Percentiles rank a stretch among this genome's conserved stretches.
These are phyloP conservation scores for Mythimna albipuncta DNA, from an alignment of 2,888 invertebrate genomes.

Conservation along the genomic window DNA sequence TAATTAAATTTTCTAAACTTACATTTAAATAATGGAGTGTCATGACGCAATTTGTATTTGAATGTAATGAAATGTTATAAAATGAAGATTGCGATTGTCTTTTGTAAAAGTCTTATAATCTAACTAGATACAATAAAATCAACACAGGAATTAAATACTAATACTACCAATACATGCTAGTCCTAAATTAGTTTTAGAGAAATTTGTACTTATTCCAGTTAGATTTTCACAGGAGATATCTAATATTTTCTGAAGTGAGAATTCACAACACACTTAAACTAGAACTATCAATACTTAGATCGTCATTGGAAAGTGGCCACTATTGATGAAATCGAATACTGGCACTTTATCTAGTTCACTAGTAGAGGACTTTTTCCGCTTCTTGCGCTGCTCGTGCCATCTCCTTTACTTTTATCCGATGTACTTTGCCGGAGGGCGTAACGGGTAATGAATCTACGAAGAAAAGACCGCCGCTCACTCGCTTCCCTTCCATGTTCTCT, in stretches of 20 bases:
- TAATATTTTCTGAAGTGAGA: conserved; percentile 16
- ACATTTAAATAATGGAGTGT: conserved; percentile 19
- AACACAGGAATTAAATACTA: conserved; percentile 15
- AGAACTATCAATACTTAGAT: conserved; percentile 36
- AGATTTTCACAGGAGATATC: conserved; percentile 4
- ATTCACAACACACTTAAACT: conserved; percentile 25
- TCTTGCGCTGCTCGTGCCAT: conserved; percentile 65
- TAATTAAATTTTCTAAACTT: conserved; percentile 22
- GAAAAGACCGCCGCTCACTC: conserved; percentile 71
- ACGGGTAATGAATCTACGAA: conserved; percentile 71
- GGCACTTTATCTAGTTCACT: conserved; percentile 27
- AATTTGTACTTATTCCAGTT: conserved; percentile 16
- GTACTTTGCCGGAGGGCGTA: conserved; percentile 74
- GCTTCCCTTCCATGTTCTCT: conserved; percentile 70
- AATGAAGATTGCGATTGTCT: not conserved
- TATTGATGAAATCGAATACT: conserved; percentile 28
- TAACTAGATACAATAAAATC: conserved; percentile 18
- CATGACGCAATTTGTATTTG: conserved; percentile 21
- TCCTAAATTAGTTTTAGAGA: conserved; percentile 2
- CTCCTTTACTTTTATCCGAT: conserved; percentile 69
- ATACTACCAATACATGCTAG: not conserved
- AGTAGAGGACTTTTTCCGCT: conserved; percentile 62
- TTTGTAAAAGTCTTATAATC: not conserved
- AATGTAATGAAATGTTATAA: conserved; percentile 29
- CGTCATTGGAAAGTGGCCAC: conserved; percentile 20